Evolutionary conservation across 2,113 vertebrate species (phyloP), one percentile per base, ranked within the genome.

Genomic region (Asarcornis scutulata): DNA sequence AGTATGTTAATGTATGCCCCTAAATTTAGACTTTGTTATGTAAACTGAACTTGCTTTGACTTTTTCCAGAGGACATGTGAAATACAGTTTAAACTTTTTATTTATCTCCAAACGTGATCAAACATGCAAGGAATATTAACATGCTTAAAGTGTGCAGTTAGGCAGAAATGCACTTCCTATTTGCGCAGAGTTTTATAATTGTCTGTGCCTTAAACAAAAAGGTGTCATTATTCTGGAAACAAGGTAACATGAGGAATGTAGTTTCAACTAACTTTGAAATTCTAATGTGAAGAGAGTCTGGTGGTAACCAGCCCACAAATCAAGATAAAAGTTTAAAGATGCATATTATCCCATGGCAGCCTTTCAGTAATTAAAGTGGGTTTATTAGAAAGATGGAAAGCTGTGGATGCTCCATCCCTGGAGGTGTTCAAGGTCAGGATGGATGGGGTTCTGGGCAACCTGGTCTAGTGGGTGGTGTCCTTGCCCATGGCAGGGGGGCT

Each of bases 41-140:
- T 83, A 93, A 96, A 48, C 34, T 95, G 85, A 96, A 97, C 96
- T 97, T 96, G n/a, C 52, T 94, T 94, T 97, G 96, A 94, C 88
- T 97, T 95, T 93, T 96, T 87, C 96, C 95, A 96, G 72, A 97
- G 81, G 88, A 95, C 60, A 48, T 27, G 8, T 73, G 26, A 63
- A 56, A 66, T 42, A 26, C 13, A 85, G 44, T 66, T 89, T 91
- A 73, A 93, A 74, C 62, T 84, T 88, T 26, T 76, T 83, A 69
- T 90, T 93, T 94, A 64, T 86, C 53, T 77, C 44, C 67, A 83
- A 92, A 91, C 66, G 91, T 50, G 77, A 96, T 91, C 53, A 86
- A 91, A 76, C 4, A 0, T 79, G 90, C n/a, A 91, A 82, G 17
- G 36, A 89, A 79, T 75, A 96, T 48, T 87, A 91, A 66, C 17